phyloP scores from a whole-genome alignment of 2,888 invertebrate genomes.

The Spilosoma lubricipeda region DNA sequence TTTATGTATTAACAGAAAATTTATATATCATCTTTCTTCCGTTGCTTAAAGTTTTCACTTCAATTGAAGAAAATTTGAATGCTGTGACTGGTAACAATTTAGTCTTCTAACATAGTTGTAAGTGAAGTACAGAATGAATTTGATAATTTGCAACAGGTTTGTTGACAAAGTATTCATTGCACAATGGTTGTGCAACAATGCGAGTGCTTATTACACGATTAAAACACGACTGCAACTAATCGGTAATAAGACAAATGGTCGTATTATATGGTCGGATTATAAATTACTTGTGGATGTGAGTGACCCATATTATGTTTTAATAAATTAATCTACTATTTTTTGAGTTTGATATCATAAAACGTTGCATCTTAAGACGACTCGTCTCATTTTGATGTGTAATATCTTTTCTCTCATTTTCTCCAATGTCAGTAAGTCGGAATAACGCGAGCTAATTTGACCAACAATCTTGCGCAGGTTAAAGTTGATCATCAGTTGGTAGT shows the following conservation, averaged over 20 bases:
- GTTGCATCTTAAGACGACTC: neutral
- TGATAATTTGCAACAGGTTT: constrained; percentile 16
- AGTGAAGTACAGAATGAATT: neutral
- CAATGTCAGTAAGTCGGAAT: too few species aligned
- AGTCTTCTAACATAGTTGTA: neutral
- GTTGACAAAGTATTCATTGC: constrained; percentile 27
- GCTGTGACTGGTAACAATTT: neutral
- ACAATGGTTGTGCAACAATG: constrained; percentile 26
- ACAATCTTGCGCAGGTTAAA: too few species aligned
- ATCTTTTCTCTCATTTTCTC: too few species aligned
- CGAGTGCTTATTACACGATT: constrained; percentile 40
- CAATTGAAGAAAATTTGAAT: neutral
- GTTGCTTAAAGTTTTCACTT: neutral
- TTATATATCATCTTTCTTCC: too few species aligned
- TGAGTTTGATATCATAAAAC: neutral
- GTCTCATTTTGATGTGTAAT: too few species aligned
- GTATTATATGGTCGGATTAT: constrained; percentile 3
- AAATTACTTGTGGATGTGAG: constrained; percentile 10
- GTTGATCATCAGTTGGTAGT: too few species aligned
- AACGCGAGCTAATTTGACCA: too few species aligned
- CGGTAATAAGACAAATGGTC: constrained; percentile 31
- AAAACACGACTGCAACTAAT: constrained; percentile 36
- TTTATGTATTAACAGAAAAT: too few species aligned
- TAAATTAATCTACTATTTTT: neutral
- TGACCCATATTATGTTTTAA: neutral